Conservation (phyloP, 2,113 vertebrate species). For the Halichoerus grypus region DNA sequence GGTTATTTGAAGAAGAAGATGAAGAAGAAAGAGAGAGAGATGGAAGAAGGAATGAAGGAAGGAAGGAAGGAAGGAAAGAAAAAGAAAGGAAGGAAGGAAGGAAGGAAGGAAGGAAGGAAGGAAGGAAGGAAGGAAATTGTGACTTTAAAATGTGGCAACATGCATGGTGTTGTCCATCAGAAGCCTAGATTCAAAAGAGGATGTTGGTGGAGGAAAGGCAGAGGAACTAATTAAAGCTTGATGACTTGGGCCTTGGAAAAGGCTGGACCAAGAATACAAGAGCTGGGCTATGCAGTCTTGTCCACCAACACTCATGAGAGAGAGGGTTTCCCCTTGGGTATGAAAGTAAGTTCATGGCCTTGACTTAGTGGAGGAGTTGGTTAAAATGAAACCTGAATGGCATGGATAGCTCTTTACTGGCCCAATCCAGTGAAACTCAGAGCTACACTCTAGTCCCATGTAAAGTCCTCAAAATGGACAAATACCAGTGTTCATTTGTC, state of each 20-base stretch:
- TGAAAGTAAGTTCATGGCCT: background rate
- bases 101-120: background rate
- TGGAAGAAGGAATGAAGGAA: too few species aligned
- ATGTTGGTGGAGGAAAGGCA: background rate
- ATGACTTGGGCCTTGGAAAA: background rate
- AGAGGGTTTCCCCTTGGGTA: background rate
- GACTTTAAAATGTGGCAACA: background rate
- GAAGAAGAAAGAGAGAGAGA: background rate
- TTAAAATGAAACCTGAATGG: background rate
- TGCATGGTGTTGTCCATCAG: background rate
- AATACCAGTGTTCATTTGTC: background rate
- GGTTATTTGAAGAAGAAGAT: background rate
- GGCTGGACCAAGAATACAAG: background rate
- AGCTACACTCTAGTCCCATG: background rate
- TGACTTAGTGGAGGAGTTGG: background rate
- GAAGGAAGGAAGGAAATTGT: background rate
- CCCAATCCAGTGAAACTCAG: background rate
- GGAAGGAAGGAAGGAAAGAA: too few species aligned
- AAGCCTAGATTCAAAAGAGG: conserved; percentile 4
- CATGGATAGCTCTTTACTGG: background rate
- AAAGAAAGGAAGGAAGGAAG: too few species aligned
- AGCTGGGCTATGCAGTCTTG: background rate
- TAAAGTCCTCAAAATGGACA: background rate
- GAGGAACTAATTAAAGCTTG: background rate
- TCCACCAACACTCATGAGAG: background rate